A percentile compares a stretch with the other conserved stretches of the same genome.
Conservation (phyloP, 2,888 invertebrate species). For the Dryocosmus kuriphilus region DNA sequence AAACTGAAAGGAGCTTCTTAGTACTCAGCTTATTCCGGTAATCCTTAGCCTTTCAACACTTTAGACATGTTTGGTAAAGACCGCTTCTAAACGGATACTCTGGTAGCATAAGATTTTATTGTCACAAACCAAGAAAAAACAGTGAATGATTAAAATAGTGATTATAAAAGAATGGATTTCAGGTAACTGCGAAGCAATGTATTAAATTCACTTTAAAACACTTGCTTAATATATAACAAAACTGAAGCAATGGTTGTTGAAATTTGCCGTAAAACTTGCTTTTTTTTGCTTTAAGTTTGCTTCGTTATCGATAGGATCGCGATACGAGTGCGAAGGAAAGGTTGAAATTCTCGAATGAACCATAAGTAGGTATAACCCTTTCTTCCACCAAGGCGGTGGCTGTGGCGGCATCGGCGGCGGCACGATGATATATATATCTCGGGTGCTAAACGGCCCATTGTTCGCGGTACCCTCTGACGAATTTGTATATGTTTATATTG, state of each 20-base stretch:
- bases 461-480: conserved; percentile 75
- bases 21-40: not conserved
- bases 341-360: conserved; percentile 61
- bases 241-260: not conserved
- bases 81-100: not conserved
- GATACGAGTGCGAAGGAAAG: conserved; percentile 55
- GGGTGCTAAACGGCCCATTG: conserved; percentile 77
- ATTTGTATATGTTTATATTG: conserved; percentile 78
- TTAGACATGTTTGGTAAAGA: not conserved
- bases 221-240: not conserved
- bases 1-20: not conserved
- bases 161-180: no score
- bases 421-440: conserved; percentile 77
- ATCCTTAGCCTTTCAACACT: not conserved
- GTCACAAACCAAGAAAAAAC: not conserved
- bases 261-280: not conserved
- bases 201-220: no score
- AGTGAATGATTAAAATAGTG: no score
- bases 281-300: conserved; percentile 31
- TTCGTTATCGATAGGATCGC: conserved; percentile 60
- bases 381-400: conserved; percentile 53
- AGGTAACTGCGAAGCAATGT: no score
- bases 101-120: not conserved
- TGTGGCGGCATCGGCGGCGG: conserved; percentile 60
- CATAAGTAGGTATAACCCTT: conserved; percentile 57